phyloP scores from a whole-genome alignment of 2,888 invertebrate genomes.

The Lithophane leautieri region DNA sequence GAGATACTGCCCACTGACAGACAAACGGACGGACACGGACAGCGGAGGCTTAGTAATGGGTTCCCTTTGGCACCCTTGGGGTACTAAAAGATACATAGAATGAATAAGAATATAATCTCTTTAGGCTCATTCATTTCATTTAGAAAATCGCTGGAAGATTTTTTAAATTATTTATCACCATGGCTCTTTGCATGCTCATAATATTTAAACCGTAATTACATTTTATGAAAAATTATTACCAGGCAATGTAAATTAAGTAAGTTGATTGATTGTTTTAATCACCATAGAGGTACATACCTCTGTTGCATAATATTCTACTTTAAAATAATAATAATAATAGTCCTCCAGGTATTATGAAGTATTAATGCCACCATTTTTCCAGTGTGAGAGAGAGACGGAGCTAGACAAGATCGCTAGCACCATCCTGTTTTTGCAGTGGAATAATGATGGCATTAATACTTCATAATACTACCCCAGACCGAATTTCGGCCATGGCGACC shows the following conservation, averaged over 20 bases:
- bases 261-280: neutral
- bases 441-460: too few species aligned
- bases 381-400: too few species aligned
- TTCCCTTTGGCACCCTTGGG: too few species aligned
- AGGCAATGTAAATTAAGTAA: neutral
- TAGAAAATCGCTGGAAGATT: neutral
- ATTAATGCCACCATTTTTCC: too few species aligned
- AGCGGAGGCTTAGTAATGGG: too few species aligned
- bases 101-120: neutral
- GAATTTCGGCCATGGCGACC: neutral
- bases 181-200: too few species aligned
- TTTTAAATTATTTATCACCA: neutral
- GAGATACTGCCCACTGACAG: too few species aligned
- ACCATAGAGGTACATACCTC: neutral
- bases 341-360: too few species aligned
- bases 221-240: neutral
- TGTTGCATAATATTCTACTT: neutral
- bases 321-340: neutral
- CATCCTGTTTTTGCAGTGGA: too few species aligned
- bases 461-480: too few species aligned
- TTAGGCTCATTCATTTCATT: neutral
- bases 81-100: neutral
- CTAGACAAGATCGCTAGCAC: too few species aligned
- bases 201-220: neutral
- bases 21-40: too few species aligned